Base-by-base conservation (phyloP, 2,888 invertebrate species). In the Drosophila trichaetosa region DNA sequence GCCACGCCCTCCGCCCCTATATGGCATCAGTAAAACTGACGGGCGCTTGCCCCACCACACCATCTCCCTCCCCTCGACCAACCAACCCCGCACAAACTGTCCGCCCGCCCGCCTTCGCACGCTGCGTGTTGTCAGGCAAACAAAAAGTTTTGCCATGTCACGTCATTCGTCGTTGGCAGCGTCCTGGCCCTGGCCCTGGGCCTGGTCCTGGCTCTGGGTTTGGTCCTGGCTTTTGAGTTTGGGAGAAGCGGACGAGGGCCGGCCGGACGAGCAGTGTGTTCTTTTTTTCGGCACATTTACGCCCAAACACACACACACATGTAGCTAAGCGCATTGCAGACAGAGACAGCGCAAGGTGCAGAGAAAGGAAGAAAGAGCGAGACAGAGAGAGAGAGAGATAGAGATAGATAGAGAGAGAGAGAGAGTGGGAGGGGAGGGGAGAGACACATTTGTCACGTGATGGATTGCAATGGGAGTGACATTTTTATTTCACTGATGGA, bases 391-490 rank as follows among this genome's bases (percentile, higher is more conserved):
- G 36, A 10, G 18, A 7, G 16, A 66, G 66, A 48, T 58, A 65
- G 51, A 31, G 69, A 59, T 42, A 53, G 24, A 60, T 64, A 52
- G 59, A 58, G 29, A 29, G 7, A 7, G 29, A 29, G 60, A 65
- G 58, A 33, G 69, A 54, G 53, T 59, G 53, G 65, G 59, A 33
- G 63, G 52, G 58, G 42, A 58, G 66, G 57, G 65, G 69, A 69
- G 70, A 69, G 75, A 83, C 84, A 90, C 91, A 91, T 91, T 91
- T 92, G 90, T 91, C 91, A 89, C 90, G 91, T 91, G 91, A 91
- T 92, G 91, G 91, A 91, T 92, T 92, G 91, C 91, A 91, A 90
- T 91, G 91, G 92, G 91, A 91, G 92, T 92, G 92, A 91, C 92
- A 91, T 92, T 91, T 91, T 91, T 91, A 92, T 91, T 91, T 91